Percentiles rank a stretch among this genome's conserved stretches.
phyloP scores from a whole-genome alignment of 2,113 vertebrate species.

The Laticauda laticaudata region DNA sequence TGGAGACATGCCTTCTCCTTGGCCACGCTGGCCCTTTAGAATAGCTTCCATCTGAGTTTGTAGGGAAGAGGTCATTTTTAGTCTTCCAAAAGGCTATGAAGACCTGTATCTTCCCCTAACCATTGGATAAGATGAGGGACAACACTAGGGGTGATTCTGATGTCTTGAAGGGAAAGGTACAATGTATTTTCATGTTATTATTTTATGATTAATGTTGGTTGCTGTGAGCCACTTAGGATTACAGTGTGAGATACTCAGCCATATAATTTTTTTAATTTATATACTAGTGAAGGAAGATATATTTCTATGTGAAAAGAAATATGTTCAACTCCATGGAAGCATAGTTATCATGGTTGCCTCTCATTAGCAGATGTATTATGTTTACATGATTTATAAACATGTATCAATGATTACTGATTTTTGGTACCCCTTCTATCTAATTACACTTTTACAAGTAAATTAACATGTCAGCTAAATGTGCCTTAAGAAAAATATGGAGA shows the following conservation, averaged over 20 bases:
- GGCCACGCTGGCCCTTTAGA: not conserved
- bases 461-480: not conserved
- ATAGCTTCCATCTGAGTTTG: not conserved
- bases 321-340: not conserved
- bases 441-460: slow-evolving; percentile 8
- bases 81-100: not conserved
- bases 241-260: not conserved
- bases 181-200: not conserved
- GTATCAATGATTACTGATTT: not conserved
- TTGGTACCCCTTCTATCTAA: slow-evolving; percentile 3
- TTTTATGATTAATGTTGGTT: not conserved
- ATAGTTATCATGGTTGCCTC: not conserved
- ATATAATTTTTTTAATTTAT: not conserved
- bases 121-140: not conserved
- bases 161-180: not conserved
- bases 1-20: not conserved
- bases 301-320: not conserved
- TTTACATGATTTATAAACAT: not conserved
- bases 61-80: not conserved
- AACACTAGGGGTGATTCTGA: not conserved
- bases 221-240: not conserved
- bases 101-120: not conserved
- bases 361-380: not conserved
- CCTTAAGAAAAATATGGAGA: not conserved
- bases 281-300: not conserved